Evolutionary conservation across 2,888 invertebrate genomes (phyloP).

Genomic region (Luffia ferchaultella): DNA sequence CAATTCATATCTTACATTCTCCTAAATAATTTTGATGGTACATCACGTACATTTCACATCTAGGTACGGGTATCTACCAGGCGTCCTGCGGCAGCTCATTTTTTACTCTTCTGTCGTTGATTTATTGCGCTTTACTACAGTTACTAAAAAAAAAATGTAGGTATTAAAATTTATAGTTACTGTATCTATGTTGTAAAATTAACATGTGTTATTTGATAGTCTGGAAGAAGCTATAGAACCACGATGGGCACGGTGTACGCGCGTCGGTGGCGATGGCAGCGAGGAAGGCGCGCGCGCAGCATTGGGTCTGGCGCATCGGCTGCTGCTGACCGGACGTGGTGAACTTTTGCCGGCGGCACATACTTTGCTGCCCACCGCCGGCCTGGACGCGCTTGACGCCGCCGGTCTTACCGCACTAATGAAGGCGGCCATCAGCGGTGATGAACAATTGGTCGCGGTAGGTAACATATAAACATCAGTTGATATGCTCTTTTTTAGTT

Average conservation of each 20-base stretch:
- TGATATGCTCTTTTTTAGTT: not conserved
- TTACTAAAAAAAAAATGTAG: no score
- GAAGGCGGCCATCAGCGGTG: conserved; percentile 82
- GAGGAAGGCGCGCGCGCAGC: conserved; percentile 70
- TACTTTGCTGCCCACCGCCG: conserved; percentile 73
- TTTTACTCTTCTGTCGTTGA: no score
- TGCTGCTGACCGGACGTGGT: conserved; percentile 80
- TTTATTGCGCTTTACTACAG: no score
- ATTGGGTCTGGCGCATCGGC: conserved; percentile 79
- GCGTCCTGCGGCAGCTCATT: no score
- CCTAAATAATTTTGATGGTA: no score
- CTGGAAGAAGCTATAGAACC: conserved; percentile 65
- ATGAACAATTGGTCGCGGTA: conserved; percentile 76
- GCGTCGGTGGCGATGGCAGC: conserved; percentile 31
- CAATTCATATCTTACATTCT: no score
- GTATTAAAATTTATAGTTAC: no score
- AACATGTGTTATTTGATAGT: no score
- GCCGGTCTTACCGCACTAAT: conserved; percentile 84
- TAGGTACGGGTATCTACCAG: no score
- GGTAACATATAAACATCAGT: conserved; percentile 23
- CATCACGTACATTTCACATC: no score
- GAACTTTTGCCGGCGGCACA: conserved; percentile 82
- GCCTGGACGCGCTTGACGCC: conserved; percentile 79
- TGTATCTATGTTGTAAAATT: no score
- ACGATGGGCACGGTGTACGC: conserved; percentile 42